These are phyloP conservation scores for Himalopsyche anomala DNA, from an alignment of 2,888 invertebrate species.

Conservation along the genomic window DNA sequence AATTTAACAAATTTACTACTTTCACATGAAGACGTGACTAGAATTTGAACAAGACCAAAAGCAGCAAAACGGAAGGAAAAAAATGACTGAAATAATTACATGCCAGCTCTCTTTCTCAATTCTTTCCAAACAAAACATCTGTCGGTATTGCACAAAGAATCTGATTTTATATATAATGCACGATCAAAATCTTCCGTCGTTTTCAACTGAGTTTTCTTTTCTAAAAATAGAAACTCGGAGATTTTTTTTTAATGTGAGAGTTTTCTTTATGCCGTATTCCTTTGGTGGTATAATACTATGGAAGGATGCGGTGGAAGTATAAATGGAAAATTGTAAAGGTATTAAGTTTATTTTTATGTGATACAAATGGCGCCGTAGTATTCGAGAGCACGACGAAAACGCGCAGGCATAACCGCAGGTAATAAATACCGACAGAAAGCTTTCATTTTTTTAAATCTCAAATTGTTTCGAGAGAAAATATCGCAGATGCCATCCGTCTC, in stretches of 20 bases:
- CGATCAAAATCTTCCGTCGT: constrained; percentile 5
- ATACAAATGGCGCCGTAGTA: no score
- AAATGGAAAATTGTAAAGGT: no score
- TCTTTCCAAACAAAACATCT: not conserved
- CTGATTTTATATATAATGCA: constrained; percentile 28
- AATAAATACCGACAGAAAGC: no score
- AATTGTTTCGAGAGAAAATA: no score
- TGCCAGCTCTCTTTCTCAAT: not conserved
- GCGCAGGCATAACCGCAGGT: no score
- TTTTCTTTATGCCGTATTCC: not conserved
- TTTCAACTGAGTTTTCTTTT: constrained; percentile 6
- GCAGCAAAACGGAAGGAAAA: not conserved
- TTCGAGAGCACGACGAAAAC: no score
- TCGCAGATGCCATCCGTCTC: no score
- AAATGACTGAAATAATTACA: constrained; percentile 8
- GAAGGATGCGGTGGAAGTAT: no score
- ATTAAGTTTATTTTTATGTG: no score
- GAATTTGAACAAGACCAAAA: constrained; percentile 7
- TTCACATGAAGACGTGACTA: not conserved
- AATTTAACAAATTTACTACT: constrained; percentile 24
- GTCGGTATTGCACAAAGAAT: not conserved
- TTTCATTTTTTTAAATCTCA: no score
- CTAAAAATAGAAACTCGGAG: not conserved
- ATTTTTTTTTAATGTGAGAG: not conserved
- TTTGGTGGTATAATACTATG: not conserved